A percentile compares a stretch with the other conserved stretches of the same genome.
phyloP scores from a whole-genome alignment of 2,888 invertebrate species.

The Mythimna lalbum region DNA sequence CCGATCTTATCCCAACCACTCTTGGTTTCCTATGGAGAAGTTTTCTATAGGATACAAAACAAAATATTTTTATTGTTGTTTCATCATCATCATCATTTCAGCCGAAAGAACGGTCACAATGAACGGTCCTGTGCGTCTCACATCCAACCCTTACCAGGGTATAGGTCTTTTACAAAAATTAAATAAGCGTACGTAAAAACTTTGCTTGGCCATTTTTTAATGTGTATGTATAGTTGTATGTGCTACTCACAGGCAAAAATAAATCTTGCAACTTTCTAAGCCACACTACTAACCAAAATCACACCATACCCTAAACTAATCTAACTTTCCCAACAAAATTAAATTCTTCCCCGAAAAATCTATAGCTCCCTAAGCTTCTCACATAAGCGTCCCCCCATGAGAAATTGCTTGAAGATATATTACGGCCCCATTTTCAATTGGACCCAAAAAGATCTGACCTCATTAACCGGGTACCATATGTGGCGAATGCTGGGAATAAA shows the following conservation, averaged over 20 bases:
- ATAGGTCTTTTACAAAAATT: no score
- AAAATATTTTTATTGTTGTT: no score
- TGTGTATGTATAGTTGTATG: no score
- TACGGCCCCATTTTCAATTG: conserved; percentile 61
- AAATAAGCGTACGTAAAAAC: not conserved
- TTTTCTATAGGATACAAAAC: no score
- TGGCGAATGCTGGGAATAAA: conserved; percentile 52
- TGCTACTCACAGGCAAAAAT: no score
- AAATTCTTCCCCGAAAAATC: conserved; percentile 30
- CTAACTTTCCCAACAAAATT: conserved; percentile 23
- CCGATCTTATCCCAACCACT: no score
- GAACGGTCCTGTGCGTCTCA: no score
- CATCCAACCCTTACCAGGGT: no score
- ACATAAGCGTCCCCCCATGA: conserved; percentile 47
- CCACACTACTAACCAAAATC: conserved; percentile 4
- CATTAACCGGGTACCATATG: conserved; percentile 62
- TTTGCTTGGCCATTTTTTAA: not conserved
- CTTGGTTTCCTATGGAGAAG: no score
- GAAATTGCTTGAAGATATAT: conserved; percentile 60
- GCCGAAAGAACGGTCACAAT: no score
- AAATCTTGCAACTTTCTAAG: not conserved
- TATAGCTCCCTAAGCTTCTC: conserved; percentile 25
- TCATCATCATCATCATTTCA: no score
- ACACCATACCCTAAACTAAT: not conserved
- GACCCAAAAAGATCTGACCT: conserved; percentile 60